phyloP scores from a whole-genome alignment of 2,113 vertebrate genomes.

The Nesogale talazaci region DNA sequence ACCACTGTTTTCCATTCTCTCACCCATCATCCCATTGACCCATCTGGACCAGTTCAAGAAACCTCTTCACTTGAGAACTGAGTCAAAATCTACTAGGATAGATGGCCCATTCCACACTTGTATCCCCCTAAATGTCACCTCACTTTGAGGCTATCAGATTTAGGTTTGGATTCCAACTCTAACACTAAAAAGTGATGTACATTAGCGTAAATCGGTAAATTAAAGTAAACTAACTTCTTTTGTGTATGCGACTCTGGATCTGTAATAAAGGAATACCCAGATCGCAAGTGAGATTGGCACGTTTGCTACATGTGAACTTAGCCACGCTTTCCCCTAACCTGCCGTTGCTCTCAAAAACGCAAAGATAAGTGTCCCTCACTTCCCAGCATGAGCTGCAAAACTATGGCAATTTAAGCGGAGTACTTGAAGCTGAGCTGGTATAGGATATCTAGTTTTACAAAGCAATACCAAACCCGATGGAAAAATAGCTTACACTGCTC shows the following conservation, averaged over 20 bases:
- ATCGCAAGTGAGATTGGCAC: neutral
- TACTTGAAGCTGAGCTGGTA: conserved; percentile 48
- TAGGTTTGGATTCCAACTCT: neutral
- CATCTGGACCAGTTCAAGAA: neutral
- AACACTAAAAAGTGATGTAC: neutral
- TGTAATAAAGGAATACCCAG: too few relatives aligned
- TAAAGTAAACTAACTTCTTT: neutral
- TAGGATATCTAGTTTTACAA: conserved; percentile 53
- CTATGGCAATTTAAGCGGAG: conserved; percentile 27
- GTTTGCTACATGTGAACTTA: neutral
- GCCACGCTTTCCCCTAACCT: neutral
- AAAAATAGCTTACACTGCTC: conserved; percentile 26
- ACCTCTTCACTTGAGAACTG: neutral
- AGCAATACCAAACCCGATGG: conserved; percentile 46
- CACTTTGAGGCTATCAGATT: neutral
- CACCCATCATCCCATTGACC: neutral
- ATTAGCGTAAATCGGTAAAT: neutral
- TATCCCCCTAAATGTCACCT: too few relatives aligned
- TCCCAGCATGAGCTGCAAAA: conserved; percentile 20
- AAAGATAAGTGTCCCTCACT: conserved; percentile 63
- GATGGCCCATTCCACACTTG: accelerated
- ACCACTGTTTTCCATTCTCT: neutral
- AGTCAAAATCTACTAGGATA: neutral
- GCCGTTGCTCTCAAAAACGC: neutral
- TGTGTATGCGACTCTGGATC: neutral